These are phyloP conservation scores for Montipora cactus DNA, from an alignment of 64 coral and sea anemone genomes.

Conservation along the genomic window DNA sequence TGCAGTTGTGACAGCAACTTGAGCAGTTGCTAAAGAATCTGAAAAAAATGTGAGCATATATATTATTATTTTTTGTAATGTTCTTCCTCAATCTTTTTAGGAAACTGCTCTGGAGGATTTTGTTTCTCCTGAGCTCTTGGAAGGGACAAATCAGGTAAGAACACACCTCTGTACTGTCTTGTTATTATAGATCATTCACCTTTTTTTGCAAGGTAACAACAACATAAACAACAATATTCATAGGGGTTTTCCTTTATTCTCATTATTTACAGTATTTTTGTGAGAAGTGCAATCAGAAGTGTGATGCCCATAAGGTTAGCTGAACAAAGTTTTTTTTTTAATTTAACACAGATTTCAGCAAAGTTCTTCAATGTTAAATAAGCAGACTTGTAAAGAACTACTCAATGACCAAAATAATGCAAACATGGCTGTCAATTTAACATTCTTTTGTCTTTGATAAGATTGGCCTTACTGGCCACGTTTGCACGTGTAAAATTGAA, in stretches of 20 bases:
- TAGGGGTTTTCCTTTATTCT: background rate
- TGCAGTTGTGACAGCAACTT: too few relatives aligned
- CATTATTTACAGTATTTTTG: slow-evolving; percentile 88
- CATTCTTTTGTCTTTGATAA: too few relatives aligned
- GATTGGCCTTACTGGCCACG: too few relatives aligned
- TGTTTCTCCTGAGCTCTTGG: slow-evolving; percentile 79
- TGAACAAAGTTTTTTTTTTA: background rate
- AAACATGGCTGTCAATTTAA: too few relatives aligned
- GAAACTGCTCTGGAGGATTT: slow-evolving; percentile 80
- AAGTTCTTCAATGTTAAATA: too few relatives aligned
- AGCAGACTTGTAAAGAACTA: too few relatives aligned
- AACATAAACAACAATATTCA: too few relatives aligned
- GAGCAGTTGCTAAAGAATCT: too few relatives aligned
- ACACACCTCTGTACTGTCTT: background rate
- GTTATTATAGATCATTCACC: background rate
- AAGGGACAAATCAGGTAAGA: slow-evolving; percentile 87
- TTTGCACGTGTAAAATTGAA: too few relatives aligned
- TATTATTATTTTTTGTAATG: background rate
- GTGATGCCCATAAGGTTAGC: slow-evolving; percentile 91
- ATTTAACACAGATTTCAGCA: too few relatives aligned
- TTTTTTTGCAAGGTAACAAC: background rate
- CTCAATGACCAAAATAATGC: too few relatives aligned
- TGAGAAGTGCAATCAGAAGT: slow-evolving; percentile 97
- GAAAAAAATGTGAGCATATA: too few relatives aligned
- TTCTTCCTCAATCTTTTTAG: slow-evolving; percentile 17